These are phyloP conservation scores for Dioctria rufipes DNA, from an alignment of 2,888 invertebrate genomes.

Conservation along the genomic window DNA sequence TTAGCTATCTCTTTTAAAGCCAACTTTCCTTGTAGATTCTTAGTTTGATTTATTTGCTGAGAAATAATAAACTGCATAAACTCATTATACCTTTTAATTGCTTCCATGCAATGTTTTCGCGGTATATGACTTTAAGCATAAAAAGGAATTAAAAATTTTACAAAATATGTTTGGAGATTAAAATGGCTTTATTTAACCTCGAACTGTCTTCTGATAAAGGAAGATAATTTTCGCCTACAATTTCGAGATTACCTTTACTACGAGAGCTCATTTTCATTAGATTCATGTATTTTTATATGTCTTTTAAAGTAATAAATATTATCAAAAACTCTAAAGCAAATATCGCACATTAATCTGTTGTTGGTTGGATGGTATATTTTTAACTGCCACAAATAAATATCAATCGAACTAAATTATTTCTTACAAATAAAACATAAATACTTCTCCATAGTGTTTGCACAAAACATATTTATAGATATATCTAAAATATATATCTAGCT, in stretches of 20 bases:
- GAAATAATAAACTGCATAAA: neutral
- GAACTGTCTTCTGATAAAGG: no score
- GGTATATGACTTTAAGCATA: slow-evolving; percentile 18
- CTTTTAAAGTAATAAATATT: slow-evolving; percentile 26
- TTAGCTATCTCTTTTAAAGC: no score
- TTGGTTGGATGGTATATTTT: neutral
- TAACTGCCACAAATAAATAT: neutral
- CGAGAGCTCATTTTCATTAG: neutral
- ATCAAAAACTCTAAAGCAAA: slow-evolving; percentile 6
- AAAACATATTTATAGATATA: no score
- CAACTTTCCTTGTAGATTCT: no score
- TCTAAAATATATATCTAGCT: no score
- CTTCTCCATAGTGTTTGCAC: no score
- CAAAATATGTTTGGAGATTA: neutral
- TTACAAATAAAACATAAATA: neutral
- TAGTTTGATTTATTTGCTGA: neutral
- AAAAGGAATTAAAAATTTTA: slow-evolving; percentile 4
- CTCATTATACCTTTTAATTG: neutral
- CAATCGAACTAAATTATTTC: slow-evolving; percentile 8
- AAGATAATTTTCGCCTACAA: neutral
- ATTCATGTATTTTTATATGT: neutral
- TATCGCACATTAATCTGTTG: neutral
- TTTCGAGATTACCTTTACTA: neutral
- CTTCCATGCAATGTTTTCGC: slow-evolving; percentile 5
- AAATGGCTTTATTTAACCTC: neutral